Base-by-base conservation (phyloP, 2,113 vertebrate genomes). In the Eulemur macaco region DNA sequence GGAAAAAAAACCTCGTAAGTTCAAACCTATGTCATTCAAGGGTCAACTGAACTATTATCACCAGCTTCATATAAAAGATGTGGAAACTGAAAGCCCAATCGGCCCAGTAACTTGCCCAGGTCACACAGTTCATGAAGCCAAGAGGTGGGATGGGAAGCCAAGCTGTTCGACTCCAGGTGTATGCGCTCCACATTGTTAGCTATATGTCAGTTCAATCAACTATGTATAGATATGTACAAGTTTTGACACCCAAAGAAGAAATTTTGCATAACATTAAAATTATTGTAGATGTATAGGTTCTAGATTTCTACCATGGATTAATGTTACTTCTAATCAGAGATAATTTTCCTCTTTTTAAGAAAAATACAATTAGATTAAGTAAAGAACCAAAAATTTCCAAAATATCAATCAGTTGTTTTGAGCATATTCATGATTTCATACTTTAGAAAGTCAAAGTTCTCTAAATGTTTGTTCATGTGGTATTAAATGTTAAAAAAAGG, bases 371-470 rank as follows among this genome's bases (percentile, higher is more conserved):
- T 82, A 83, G 27, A 89, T 52, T 69, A 80, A 42, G 4, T 58
- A 90, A 77, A 76, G 63, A 94, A 86, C 23, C 60, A 50, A 95
- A 86, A 92, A 1, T 31, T 56, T 83, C 52, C 54, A 86, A 89
- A n/a, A 58, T 39, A 66, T 47, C 37, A 42, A 60, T 81, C 37
- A 56, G 45, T 21, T 64, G 6, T 68, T 77, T 50, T 82, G 8
- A 74, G 29, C 60, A 92, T 71, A 71, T 52, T 92, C 45, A 47
- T 82, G 17, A 60, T 88, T 37, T 82, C 27, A 93, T 95, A 85
- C 60, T 94, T 14, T 77, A 27, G 56, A 86, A 85, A 95, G 90
- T 82, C n/a, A 93, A 95, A 82, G 21, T 58, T 94, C 6, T 29
- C 11, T 69, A 12, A 74, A 85, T 85, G 64, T 77, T 90, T 87